phyloP scores from a whole-genome alignment of 64 coral and sea anemone genomes.

The Montipora sp. region DNA sequence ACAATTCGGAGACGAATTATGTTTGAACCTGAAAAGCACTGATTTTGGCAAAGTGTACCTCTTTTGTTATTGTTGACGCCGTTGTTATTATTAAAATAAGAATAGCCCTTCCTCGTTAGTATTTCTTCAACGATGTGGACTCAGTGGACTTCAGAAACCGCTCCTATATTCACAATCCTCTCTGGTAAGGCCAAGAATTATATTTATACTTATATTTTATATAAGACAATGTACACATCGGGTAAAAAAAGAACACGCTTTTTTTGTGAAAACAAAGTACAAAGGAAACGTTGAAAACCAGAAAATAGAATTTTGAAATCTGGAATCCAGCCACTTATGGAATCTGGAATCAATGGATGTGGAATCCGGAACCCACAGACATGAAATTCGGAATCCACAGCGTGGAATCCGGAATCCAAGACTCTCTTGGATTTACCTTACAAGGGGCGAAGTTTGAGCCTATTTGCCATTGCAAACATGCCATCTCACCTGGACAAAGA shows the following conservation, averaged over 20 bases:
- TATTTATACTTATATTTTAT: slow-evolving; percentile 6
- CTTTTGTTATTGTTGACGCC: neutral
- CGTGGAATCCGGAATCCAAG: neutral
- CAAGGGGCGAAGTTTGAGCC: neutral
- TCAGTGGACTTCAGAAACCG: neutral
- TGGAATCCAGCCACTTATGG: neutral
- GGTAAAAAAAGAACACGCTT: slow-evolving; percentile 32
- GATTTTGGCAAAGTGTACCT: slow-evolving; percentile 13
- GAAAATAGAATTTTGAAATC: slow-evolving; percentile 38
- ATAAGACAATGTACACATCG: slow-evolving; percentile 13
- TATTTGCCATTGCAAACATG: too few species aligned
- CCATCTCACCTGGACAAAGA: too few species aligned
- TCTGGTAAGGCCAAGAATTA: neutral
- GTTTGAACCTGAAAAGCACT: slow-evolving; percentile 18
- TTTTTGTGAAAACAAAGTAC: slow-evolving; percentile 22
- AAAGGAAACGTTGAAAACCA: slow-evolving; percentile 16
- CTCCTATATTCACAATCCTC: neutral
- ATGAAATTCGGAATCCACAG: neutral
- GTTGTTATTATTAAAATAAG: neutral
- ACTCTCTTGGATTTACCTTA: slow-evolving; percentile 1
- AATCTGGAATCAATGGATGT: neutral
- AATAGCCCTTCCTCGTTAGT: slow-evolving; percentile 37
- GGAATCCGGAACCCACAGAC: neutral
- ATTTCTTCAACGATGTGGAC: slow-evolving; percentile 12
- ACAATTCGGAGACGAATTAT: slow-evolving; percentile 22